Conservation (phyloP, 2,797 vertebrate species). For the Vultur gryphus region DNA sequence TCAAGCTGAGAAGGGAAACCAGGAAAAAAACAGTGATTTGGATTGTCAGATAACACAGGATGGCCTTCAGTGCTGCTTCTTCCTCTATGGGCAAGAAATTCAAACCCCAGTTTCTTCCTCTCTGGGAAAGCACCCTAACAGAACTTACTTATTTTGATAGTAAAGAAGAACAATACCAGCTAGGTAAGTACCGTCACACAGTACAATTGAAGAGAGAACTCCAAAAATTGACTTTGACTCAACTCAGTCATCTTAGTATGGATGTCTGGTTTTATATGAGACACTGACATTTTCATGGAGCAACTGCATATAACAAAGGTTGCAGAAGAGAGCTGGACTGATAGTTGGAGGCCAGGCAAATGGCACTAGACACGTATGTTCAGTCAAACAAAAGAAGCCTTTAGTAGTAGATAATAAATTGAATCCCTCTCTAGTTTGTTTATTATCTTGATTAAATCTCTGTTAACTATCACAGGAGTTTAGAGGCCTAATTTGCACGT, state of each 20-base stretch:
- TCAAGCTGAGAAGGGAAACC: background rate
- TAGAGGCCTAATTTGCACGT: background rate
- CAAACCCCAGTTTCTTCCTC: background rate
- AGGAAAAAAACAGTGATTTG: background rate
- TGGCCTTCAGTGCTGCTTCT: background rate
- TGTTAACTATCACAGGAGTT: background rate
- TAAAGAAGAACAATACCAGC: background rate
- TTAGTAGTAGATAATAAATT: background rate
- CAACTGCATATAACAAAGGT: background rate
- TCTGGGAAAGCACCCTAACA: background rate
- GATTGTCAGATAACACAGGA: background rate
- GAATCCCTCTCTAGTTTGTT: background rate
- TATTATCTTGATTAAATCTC: background rate
- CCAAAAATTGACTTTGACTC: background rate
- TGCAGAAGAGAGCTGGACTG: background rate
- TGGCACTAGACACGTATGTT: background rate
- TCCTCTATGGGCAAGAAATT: background rate
- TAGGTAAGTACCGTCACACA: background rate
- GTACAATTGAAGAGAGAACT: background rate
- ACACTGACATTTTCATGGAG: background rate
- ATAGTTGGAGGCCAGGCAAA: background rate
- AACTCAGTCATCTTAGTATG: background rate
- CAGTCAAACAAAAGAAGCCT: background rate
- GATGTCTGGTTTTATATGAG: background rate
- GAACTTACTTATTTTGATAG: background rate